Percentiles rank a stretch among this genome's conserved stretches.
phyloP scores from a whole-genome alignment of 64 coral and sea anemone species.

The Stichodactyla mertensii region DNA sequence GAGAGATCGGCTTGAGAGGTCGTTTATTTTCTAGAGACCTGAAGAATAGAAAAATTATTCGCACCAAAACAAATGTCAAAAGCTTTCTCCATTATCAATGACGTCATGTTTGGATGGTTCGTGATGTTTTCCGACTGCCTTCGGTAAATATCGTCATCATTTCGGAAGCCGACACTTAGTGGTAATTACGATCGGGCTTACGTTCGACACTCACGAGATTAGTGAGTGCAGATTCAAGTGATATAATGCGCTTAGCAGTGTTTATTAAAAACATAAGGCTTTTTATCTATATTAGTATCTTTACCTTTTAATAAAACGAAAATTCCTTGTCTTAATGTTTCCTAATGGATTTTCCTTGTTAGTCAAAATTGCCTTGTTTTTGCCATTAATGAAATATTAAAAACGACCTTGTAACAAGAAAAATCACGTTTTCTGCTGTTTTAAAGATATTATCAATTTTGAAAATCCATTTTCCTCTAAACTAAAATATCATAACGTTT shows the following conservation, averaged over 20 bases:
- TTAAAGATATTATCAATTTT: no score
- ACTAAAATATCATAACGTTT: background rate
- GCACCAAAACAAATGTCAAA: slow-evolving; percentile 78
- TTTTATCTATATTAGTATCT: background rate
- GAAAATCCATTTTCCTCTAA: no score
- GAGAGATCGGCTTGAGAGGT: slow-evolving; percentile 22
- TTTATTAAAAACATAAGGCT: background rate
- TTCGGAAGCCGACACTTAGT: slow-evolving; percentile 6
- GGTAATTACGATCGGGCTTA: background rate
- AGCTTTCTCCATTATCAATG: slow-evolving; percentile 17
- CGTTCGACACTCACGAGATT: background rate
- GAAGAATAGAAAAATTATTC: slow-evolving; percentile 71
- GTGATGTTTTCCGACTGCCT: background rate
- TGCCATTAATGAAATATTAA: background rate
- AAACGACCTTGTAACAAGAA: background rate
- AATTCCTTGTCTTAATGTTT: background rate
- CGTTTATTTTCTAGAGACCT: slow-evolving; percentile 21
- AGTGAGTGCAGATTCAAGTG: background rate
- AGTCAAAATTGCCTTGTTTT: background rate
- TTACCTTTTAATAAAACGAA: background rate
- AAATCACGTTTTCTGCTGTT: background rate
- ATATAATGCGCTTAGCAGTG: background rate
- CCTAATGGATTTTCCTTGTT: background rate
- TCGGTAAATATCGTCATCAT: background rate
- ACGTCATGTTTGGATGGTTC: slow-evolving; percentile 19